Percentiles rank a stretch among this genome's conserved stretches.
Evolutionary conservation across 37 sponge, comb jelly and placozoan genomes (phyloP).

Genomic region (Haliclona indistincta): DNA sequence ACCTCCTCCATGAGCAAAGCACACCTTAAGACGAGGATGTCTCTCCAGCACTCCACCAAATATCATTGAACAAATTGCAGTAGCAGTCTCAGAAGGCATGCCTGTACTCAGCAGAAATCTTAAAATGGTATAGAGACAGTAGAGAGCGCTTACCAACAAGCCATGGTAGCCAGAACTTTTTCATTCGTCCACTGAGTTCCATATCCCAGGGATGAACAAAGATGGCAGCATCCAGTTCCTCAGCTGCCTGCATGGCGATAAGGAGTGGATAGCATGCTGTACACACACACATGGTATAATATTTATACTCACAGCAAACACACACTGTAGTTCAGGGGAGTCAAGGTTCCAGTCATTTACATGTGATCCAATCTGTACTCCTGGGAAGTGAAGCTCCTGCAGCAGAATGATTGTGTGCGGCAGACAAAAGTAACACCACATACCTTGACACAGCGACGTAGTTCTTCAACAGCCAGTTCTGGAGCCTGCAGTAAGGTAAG

Average conservation of each 20-base stretch:
- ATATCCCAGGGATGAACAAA: conserved; percentile 97
- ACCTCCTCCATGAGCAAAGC: conserved; percentile 95
- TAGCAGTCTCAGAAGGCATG: conserved; percentile 90
- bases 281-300: background rate
- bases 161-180: conserved; percentile 95
- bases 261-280: background rate
- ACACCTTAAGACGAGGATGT: conserved; percentile 74
- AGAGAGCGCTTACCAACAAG: conserved; percentile 62
- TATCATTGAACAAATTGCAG: conserved; percentile 78
- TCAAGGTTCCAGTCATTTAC: conserved; percentile 86
- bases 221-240: conserved; percentile 75
- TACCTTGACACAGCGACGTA: conserved; percentile 82
- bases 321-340: conserved; percentile 83
- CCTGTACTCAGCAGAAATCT: conserved; percentile 29
- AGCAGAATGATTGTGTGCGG: background rate
- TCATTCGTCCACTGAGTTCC: conserved; percentile 77
- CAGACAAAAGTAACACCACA: background rate
- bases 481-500: conserved; percentile 50
- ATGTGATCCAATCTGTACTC: conserved; percentile 96
- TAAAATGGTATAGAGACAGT: background rate
- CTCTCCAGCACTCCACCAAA: conserved; percentile 93
- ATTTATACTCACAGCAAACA: conserved; percentile 65
- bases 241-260: conserved; percentile 65
- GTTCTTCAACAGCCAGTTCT: conserved; percentile 87
- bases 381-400: conserved; percentile 82